phyloP scores from a whole-genome alignment of 2,113 vertebrate species.

The Engystomops pustulosus region DNA sequence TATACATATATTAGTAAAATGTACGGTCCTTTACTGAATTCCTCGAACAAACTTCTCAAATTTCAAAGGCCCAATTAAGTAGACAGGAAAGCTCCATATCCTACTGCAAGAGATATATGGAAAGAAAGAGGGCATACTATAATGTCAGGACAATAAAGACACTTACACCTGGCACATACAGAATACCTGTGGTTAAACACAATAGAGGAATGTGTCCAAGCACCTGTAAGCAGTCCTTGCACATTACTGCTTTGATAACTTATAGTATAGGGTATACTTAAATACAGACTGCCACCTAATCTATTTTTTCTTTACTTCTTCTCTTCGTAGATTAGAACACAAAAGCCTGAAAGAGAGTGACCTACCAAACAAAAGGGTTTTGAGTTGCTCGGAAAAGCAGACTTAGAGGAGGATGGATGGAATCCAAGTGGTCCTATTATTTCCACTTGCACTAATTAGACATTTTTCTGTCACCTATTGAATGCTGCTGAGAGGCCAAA shows the following conservation, averaged over 20 bases:
- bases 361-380: conserved; percentile 82
- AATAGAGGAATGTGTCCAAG: conserved; percentile 67
- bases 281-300: conserved; percentile 73
- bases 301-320: conserved; percentile 73
- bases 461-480: conserved; percentile 88
- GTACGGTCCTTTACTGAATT: not conserved
- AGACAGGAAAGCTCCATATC: not conserved
- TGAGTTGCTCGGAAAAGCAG: conserved; percentile 81
- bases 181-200: conserved; percentile 48
- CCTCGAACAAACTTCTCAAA: not conserved
- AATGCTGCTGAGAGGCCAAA: conserved; percentile 85
- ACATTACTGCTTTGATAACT: conserved; percentile 65
- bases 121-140: not conserved
- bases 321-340: conserved; percentile 76
- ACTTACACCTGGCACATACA: conserved; percentile 46
- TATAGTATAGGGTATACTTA: conserved; percentile 67
- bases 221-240: conserved; percentile 74
- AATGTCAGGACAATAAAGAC: conserved; percentile 21
- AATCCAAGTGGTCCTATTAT: conserved; percentile 88
- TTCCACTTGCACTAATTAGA: conserved; percentile 89
- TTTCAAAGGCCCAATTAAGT: conserved; percentile 45
- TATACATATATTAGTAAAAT: not conserved
- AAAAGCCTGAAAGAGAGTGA: conserved; percentile 85
- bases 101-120: not conserved
- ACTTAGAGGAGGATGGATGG: conserved; percentile 82